Conservation (phyloP, 2,888 invertebrate species). For the Apomyelois bistriatella region DNA sequence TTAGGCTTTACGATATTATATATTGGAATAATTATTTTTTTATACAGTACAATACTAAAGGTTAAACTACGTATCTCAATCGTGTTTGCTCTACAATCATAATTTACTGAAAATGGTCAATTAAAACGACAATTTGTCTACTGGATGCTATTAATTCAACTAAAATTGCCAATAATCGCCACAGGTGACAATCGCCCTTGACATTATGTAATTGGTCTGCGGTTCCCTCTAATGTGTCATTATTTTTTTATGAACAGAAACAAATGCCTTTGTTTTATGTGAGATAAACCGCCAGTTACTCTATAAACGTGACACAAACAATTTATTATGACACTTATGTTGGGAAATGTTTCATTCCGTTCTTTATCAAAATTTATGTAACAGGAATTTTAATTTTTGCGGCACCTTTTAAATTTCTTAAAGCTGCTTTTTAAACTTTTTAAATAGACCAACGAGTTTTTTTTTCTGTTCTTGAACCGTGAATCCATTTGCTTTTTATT, state of each 20-base stretch:
- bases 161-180: constrained; percentile 5
- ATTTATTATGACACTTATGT: neutral
- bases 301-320: neutral
- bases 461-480: neutral
- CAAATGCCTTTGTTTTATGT: neutral
- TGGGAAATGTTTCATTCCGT: neutral
- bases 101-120: neutral
- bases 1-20: no score
- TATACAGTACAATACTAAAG: no score
- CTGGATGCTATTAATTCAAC: constrained; percentile 11
- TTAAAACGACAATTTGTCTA: constrained; percentile 4
- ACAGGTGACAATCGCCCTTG: constrained; percentile 10
- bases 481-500: neutral
- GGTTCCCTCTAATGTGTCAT: neutral
- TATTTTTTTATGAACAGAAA: constrained; percentile 4
- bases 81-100: neutral
- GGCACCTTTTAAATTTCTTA: no score
- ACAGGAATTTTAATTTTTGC: neutral
- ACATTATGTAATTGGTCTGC: constrained; percentile 10
- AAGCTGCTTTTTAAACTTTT: no score
- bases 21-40: no score
- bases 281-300: neutral
- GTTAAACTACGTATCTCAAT: neutral
- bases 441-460: no score
- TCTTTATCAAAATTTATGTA: neutral